These are phyloP conservation scores for Pseudolaguvia tuberculata DNA, from an alignment of 2,113 vertebrate species.

Conservation along the genomic window DNA sequence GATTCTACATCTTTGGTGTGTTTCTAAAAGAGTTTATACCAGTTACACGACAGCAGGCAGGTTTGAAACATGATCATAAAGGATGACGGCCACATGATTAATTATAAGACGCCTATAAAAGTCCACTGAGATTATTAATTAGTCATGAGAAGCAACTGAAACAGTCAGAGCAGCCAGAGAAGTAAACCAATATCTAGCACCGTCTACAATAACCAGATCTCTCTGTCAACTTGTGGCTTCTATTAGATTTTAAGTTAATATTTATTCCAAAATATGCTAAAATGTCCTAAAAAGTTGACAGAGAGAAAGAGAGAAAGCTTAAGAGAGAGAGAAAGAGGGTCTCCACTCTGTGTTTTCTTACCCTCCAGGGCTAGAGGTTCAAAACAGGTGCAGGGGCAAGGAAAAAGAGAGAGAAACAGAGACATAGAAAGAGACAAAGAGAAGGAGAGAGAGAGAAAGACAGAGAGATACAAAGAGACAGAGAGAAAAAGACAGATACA, in stretches of 20 bases:
- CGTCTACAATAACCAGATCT: not conserved
- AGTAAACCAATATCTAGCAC: not conserved
- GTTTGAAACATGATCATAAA: conserved; percentile 2
- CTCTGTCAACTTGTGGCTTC: not conserved
- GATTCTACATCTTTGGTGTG: not conserved
- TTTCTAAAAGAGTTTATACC: not conserved
- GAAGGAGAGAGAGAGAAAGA: conserved; percentile 56
- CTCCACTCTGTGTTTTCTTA: conserved; percentile 76
- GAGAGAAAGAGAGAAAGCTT: conserved; percentile 9
- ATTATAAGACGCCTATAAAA: not conserved
- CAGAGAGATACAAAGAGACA: conserved; percentile 64
- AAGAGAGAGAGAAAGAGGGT: conserved; percentile 53
- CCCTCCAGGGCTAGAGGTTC: conserved; percentile 96
- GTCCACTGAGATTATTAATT: not conserved
- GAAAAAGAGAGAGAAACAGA: conserved; percentile 4
- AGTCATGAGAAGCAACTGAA: not conserved
- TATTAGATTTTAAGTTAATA: not conserved
- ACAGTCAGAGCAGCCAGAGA: not conserved
- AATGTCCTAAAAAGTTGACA: conserved; percentile 35
- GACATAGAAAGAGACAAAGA: conserved; percentile 25
- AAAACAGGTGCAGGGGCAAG: conserved; percentile 61
- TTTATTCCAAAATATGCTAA: not conserved
- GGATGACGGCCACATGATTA: not conserved
- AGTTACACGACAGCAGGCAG: not conserved
- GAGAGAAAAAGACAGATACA: conserved; percentile 21